Evolutionary conservation across 2,113 vertebrate species (phyloP).

Genomic region (Monopterus albus): DNA sequence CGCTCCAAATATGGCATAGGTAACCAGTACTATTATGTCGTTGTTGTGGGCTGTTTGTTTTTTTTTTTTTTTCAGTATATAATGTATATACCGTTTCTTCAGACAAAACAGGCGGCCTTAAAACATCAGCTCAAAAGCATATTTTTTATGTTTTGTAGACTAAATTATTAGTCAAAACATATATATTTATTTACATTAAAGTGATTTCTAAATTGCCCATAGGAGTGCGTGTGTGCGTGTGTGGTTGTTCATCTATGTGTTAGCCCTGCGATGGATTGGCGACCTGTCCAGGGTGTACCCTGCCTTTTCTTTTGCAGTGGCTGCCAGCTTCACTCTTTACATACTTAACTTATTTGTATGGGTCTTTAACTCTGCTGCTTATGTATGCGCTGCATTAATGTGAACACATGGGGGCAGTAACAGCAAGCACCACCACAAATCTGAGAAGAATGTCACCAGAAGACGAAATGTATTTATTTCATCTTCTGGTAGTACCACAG

Average conservation of each 20-base stretch:
- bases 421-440: neutral
- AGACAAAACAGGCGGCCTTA: neutral
- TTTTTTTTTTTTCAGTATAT: neutral
- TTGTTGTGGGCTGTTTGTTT: neutral
- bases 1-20: constrained; percentile 88
- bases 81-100: neutral
- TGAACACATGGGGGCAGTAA: constrained; percentile 78
- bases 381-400: constrained; percentile 31
- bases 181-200: no score
- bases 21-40: constrained; percentile 48
- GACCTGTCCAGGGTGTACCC: no score
- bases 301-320: no score
- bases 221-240: no score
- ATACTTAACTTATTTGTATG: no score
- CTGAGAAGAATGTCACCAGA: neutral
- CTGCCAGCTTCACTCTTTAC: no score
- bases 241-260: no score
- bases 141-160: no score
- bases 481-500: neutral
- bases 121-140: no score
- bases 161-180: no score
- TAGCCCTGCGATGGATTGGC: no score
- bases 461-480: neutral
- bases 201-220: no score
- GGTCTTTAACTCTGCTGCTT: neutral